A percentile compares a stretch with the other conserved stretches of the same genome.
phyloP scores from a whole-genome alignment of 2,797 vertebrate species.

The Tinamus major region DNA sequence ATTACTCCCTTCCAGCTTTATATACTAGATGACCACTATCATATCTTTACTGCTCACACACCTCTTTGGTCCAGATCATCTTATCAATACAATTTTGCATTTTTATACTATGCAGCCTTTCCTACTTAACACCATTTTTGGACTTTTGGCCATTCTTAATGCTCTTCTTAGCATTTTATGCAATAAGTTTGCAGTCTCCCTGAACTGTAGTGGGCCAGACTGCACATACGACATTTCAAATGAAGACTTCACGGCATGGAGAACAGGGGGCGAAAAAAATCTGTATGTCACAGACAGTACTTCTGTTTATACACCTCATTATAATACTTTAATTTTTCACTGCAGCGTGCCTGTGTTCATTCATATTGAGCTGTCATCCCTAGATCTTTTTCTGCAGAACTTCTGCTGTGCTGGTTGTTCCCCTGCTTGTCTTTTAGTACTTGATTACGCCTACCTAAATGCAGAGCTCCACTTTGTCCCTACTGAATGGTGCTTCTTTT shows the following conservation, averaged over 20 bases:
- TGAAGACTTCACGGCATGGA: slow-evolving; percentile 15
- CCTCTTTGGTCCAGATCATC: background rate
- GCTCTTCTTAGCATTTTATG: background rate
- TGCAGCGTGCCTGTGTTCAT: background rate
- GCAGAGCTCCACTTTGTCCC: background rate
- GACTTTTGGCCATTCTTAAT: background rate
- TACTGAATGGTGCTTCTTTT: background rate
- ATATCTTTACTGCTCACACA: background rate
- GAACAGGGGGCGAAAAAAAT: background rate
- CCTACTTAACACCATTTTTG: background rate
- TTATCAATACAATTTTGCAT: background rate
- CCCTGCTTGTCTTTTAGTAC: background rate
- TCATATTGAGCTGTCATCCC: background rate
- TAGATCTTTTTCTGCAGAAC: slow-evolving; percentile 8
- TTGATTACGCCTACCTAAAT: background rate
- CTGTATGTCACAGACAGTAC: slow-evolving; percentile 34
- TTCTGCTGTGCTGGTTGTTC: background rate
- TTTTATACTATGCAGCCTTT: background rate
- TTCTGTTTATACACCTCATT: slow-evolving; percentile 34
- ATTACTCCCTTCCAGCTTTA: background rate
- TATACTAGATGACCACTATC: background rate
- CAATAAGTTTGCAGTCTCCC: background rate
- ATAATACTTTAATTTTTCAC: slow-evolving; percentile 50
- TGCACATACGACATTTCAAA: background rate
- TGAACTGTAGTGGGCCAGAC: background rate